Evolutionary conservation across 2,797 vertebrate genomes (phyloP), one percentile per base, ranked within the genome.

Genomic region (Toxotes lorentzi): DNA sequence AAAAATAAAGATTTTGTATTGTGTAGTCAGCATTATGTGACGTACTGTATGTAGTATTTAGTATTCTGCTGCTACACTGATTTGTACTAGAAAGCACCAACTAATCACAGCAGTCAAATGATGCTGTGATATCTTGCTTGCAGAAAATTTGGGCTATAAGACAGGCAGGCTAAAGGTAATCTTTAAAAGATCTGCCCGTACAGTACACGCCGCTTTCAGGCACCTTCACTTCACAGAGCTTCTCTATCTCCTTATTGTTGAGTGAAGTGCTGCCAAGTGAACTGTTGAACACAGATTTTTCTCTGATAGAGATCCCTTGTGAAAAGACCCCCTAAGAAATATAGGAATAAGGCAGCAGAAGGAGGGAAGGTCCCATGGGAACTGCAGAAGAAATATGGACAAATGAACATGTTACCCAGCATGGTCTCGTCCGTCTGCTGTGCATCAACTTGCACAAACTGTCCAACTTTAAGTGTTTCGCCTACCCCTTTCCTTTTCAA

Each of bases 391-490:
- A 93, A 92, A 94, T 91, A 91, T 92, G 92, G 90, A 94, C 90
- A 96, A 94, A 94, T 94, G 91, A 94, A 92, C 84, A 89, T 88
- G 91, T 91, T 93, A 89, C 78, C 84, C 91, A 79, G 86, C 78
- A 54, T 82, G 76, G 86, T 91, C 88, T 93, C 89, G 85, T 86
- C 85, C 79, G 81, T 87, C 85, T 90, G 85, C 83, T 91, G 78
- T 65, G 90, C 88, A 81, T 92, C 86, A 82, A 61, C 85, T 91
- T 79, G 63, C 81, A 87, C 82, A 87, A 79, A 75, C 79, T 86
- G 78, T 79, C 77, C 79, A 78, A 79, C 73, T 79, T 76, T 50
- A 81, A 84, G 75, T 78, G 61, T 86, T 87, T 83, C 45, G 56
- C 84, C 19, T 32, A 40, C 27, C 50, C 60, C 24, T 80, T 76